Conservation (phyloP, 1,140 invertebrate species). For the Hermatobates lingyangjiaoensis region DNA sequence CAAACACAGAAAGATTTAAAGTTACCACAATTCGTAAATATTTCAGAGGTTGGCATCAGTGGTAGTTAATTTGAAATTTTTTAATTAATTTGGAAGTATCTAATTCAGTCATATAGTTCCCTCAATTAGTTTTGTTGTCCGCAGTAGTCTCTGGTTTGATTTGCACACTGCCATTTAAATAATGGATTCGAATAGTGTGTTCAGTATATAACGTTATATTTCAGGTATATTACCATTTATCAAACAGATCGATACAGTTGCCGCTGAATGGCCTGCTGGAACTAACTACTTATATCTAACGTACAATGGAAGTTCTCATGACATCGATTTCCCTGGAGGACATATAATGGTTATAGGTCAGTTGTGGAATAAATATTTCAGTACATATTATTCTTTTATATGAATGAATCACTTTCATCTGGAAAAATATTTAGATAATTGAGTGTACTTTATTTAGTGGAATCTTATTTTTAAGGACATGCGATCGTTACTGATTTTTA, state of each 20-base stretch:
- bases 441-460: not conserved
- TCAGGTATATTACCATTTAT: conserved; percentile 59
- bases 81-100: too few species aligned
- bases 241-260: conserved; percentile 98
- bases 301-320: conserved; percentile 77
- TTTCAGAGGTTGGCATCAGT: too few species aligned
- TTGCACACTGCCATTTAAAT: too few species aligned
- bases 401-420: not conserved
- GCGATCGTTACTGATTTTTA: conserved; percentile 16
- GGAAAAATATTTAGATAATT: not conserved
- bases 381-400: not conserved
- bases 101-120: too few species aligned
- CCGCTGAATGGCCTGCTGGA: conserved; percentile 94
- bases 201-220: too few species aligned
- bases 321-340: conserved; percentile 62
- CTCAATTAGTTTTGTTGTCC: too few species aligned
- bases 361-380: not conserved
- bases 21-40: too few species aligned
- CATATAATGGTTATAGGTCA: conserved; percentile 68
- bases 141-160: too few species aligned
- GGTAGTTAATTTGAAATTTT: too few species aligned
- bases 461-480: not conserved
- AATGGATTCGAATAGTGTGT: too few species aligned
- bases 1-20: too few species aligned
- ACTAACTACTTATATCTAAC: conserved; percentile 98